Conservation (phyloP, 2,797 vertebrate species). For the Arnoldichthys spilopterus region DNA sequence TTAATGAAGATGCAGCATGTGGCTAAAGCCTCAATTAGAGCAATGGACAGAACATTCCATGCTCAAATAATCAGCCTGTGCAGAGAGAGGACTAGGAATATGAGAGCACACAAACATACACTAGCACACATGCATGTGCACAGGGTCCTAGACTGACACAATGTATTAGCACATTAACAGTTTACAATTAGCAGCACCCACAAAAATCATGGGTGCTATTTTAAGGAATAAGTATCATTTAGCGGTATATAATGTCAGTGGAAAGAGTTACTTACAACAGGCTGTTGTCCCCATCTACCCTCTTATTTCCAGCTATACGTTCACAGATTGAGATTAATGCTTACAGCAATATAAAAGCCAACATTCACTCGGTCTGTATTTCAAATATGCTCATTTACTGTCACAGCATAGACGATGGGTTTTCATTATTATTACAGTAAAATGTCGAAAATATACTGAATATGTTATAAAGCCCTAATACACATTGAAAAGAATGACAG, state of each 20-base stretch:
- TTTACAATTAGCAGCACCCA: neutral
- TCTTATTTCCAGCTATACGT: neutral
- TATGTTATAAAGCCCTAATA: no score
- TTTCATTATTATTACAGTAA: neutral
- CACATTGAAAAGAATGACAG: no score
- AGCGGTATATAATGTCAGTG: neutral
- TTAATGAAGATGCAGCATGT: conserved; percentile 30
- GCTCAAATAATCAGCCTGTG: conserved; percentile 18
- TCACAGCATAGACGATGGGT: neutral
- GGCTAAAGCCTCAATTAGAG: conserved; percentile 36
- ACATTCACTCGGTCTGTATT: neutral
- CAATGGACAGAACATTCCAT: conserved; percentile 28
- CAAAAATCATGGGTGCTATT: neutral
- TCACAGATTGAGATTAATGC: neutral
- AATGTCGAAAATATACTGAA: no score
- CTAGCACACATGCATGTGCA: neutral
- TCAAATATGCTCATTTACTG: neutral
- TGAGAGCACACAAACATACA: conserved; percentile 21
- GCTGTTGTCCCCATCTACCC: neutral
- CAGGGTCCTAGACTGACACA: neutral
- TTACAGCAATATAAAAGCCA: neutral
- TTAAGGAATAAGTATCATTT: neutral
- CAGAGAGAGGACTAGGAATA: neutral
- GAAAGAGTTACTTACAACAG: neutral
- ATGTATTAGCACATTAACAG: neutral